Percentiles rank a stretch among this genome's conserved stretches.
Evolutionary conservation across 2,888 invertebrate genomes (phyloP).

Genomic region (Yponomeuta malinellus): DNA sequence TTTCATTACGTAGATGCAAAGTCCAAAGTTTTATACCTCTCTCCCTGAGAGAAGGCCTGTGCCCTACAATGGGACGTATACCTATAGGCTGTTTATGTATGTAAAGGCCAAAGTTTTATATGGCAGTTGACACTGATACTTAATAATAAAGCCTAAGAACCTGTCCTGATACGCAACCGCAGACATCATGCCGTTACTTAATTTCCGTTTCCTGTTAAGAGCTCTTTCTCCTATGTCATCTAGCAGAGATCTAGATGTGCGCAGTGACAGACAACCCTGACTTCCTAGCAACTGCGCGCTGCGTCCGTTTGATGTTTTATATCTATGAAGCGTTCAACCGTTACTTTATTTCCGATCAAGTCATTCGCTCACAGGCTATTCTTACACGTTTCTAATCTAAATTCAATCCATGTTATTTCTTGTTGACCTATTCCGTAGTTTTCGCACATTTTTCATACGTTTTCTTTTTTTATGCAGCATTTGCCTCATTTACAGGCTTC

Average conservation of each 20-base stretch:
- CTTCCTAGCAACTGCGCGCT: not conserved
- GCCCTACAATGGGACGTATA: too few species aligned
- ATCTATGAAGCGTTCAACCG: not conserved
- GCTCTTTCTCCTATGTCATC: not conserved
- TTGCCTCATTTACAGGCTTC: too few species aligned
- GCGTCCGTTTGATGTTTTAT: slow-evolving; percentile 1
- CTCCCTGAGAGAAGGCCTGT: too few species aligned
- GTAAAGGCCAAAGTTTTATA: too few species aligned
- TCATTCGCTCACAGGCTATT: not conserved
- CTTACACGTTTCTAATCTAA: not conserved
- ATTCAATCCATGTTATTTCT: not conserved
- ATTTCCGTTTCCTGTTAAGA: not conserved
- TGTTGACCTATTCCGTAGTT: not conserved
- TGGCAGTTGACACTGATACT: too few species aligned
- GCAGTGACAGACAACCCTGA: not conserved
- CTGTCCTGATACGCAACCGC: not conserved
- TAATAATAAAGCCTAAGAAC: not conserved
- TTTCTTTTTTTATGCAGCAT: too few species aligned
- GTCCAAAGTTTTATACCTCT: too few species aligned
- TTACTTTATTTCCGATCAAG: slow-evolving; percentile 1
- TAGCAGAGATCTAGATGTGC: not conserved
- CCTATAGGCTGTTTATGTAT: too few species aligned
- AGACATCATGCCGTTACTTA: not conserved
- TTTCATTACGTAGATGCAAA: too few species aligned
- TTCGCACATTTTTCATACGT: not conserved